Conservation (phyloP, 2,113 vertebrate genomes). For the Alouatta palliata region DNA sequence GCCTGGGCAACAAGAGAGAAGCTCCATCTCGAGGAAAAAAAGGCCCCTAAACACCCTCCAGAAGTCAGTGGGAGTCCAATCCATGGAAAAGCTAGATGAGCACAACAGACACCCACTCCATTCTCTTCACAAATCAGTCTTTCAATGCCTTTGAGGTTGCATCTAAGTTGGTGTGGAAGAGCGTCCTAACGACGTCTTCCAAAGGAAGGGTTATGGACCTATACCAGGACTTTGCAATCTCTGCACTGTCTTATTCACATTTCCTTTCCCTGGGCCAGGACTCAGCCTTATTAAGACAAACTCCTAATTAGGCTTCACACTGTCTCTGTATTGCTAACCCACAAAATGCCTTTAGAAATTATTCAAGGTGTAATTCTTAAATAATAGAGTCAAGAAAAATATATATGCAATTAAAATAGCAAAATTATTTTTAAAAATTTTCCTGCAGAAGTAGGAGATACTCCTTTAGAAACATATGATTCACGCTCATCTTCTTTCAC, state of each 20-base stretch:
- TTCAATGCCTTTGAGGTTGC: neutral
- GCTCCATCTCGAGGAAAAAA: too few relatives aligned
- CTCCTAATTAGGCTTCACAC: neutral
- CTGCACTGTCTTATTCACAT: neutral
- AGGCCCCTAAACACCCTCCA: too few relatives aligned
- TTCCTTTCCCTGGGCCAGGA: neutral
- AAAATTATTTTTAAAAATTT: neutral
- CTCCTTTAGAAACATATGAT: neutral
- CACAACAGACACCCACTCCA: neutral
- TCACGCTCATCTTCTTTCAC: neutral
- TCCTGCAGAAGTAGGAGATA: neutral
- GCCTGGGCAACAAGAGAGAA: too few relatives aligned
- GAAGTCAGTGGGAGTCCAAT: neutral
- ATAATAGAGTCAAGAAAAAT: slow-evolving; percentile 23
- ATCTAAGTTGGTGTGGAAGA: neutral
- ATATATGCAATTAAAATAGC: slow-evolving; percentile 10
- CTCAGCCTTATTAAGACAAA: neutral
- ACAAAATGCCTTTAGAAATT: neutral
- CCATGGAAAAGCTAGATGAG: neutral
- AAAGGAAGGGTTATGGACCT: rapidly evolving
- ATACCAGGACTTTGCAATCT: neutral
- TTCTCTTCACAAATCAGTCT: neutral
- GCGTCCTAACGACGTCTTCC: neutral
- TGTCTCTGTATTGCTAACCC: neutral
- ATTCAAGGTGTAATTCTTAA: neutral